Conservation (phyloP, 2,113 vertebrate species). For the Phylloscopus trochilus region DNA sequence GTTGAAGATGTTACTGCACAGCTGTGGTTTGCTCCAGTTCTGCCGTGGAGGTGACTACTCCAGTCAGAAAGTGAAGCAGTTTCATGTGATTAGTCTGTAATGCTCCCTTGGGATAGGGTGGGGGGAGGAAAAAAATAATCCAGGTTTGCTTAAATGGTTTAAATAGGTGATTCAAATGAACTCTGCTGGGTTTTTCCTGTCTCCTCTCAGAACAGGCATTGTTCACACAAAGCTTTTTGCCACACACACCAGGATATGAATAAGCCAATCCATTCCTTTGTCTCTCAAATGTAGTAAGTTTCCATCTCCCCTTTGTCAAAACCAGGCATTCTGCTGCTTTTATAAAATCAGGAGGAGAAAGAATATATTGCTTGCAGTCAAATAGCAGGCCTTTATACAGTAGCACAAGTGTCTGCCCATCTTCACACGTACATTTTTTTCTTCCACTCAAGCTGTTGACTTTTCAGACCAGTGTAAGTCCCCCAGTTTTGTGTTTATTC, state of each 20-base stretch:
- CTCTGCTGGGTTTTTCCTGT: conserved; percentile 39
- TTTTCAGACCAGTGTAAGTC: not conserved
- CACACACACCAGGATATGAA: conserved; percentile 23
- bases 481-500: conserved; percentile 8
- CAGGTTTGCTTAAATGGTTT: conserved; percentile 3
- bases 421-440: not conserved
- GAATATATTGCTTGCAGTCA: not conserved
- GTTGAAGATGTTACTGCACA: conserved; percentile 61
- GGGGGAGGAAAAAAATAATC: not conserved
- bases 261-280: conserved; percentile 44
- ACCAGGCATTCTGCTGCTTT: not conserved
- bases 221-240: conserved; percentile 35
- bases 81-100: not conserved
- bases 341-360: not conserved
- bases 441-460: not conserved
- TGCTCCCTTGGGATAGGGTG: not conserved
- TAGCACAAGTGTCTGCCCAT: not conserved
- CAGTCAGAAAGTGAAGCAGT: not conserved
- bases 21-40: conserved; percentile 27
- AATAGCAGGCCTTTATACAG: not conserved
- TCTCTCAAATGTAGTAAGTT: conserved; percentile 35
- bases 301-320: conserved; percentile 36
- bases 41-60: not conserved
- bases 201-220: conserved; percentile 5
- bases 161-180: conserved; percentile 40